Percentiles rank a stretch among this genome's conserved stretches.
Evolutionary conservation across 2,888 invertebrate genomes (phyloP).

Genomic region (Elgonia sp.): DNA sequence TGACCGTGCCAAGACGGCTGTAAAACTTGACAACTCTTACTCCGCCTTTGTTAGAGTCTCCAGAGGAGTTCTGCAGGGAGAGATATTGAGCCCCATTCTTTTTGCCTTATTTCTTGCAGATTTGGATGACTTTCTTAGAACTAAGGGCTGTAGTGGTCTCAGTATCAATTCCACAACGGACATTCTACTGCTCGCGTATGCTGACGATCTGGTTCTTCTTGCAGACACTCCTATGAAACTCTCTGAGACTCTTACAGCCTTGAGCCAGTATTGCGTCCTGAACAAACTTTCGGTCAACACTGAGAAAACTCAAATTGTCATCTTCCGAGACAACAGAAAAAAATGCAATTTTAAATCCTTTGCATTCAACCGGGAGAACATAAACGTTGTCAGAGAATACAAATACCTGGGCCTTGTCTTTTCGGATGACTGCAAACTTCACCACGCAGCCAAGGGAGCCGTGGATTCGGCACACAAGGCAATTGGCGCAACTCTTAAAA

Average conservation of each 20-base stretch:
- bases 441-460: neutral
- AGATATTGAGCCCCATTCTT: too few species aligned
- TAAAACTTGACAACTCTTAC: neutral
- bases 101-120: neutral
- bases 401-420: slow-evolving; percentile 4
- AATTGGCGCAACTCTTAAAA: too few species aligned
- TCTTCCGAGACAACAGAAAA: neutral
- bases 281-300: neutral
- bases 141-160: neutral
- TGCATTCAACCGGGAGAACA: neutral
- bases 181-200: neutral
- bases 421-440: slow-evolving; percentile 1
- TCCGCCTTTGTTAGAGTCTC: too few species aligned
- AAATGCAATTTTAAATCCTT: neutral
- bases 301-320: neutral
- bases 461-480: too few species aligned
- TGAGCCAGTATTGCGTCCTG: neutral
- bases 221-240: neutral
- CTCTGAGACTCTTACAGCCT: neutral
- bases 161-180: neutral
- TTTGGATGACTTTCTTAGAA: neutral
- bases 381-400: neutral
- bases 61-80: too few species aligned
- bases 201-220: slow-evolving; percentile 5
- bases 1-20: neutral